phyloP scores from a whole-genome alignment of 2,113 vertebrate genomes.

The Cacatua alba region DNA sequence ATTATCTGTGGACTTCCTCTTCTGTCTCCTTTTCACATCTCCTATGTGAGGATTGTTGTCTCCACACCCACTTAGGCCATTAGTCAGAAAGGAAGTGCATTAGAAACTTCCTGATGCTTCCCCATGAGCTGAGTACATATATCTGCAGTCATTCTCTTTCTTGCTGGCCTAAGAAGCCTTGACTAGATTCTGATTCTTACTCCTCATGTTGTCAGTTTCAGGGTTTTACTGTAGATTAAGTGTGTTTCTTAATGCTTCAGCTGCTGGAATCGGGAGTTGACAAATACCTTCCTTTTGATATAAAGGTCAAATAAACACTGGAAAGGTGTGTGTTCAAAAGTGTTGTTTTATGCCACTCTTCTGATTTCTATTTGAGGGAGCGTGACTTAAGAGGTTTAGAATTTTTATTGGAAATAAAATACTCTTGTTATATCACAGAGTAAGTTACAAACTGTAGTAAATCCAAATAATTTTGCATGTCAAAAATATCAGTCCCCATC shows the following conservation, averaged over 20 bases:
- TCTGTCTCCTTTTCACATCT: not conserved
- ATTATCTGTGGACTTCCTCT: not conserved
- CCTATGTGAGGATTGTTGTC: not conserved
- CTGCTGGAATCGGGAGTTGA: not conserved
- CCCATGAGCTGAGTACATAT: not conserved
- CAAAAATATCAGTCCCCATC: not conserved
- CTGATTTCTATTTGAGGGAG: not conserved
- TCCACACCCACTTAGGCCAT: not conserved
- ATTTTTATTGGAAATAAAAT: not conserved
- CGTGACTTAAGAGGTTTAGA: not conserved
- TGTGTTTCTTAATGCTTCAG: not conserved
- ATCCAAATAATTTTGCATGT: not conserved
- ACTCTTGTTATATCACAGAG: not conserved
- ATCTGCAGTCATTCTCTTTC: not conserved
- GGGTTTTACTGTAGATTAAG: not conserved
- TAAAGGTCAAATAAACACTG: not conserved
- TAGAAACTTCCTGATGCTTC: not conserved
- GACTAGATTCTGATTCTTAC: not conserved
- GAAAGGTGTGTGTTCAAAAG: not conserved
- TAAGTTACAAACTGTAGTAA: not conserved
- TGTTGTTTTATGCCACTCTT: not conserved
- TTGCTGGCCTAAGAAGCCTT: not conserved
- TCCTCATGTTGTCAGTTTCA: not conserved
- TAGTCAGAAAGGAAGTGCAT: not conserved
- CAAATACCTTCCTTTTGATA: not conserved